A percentile compares a stretch with the other conserved stretches of the same genome.
These are phyloP conservation scores for Mus spicilegus DNA, from an alignment of 2,113 vertebrate genomes.

Conservation along the genomic window DNA sequence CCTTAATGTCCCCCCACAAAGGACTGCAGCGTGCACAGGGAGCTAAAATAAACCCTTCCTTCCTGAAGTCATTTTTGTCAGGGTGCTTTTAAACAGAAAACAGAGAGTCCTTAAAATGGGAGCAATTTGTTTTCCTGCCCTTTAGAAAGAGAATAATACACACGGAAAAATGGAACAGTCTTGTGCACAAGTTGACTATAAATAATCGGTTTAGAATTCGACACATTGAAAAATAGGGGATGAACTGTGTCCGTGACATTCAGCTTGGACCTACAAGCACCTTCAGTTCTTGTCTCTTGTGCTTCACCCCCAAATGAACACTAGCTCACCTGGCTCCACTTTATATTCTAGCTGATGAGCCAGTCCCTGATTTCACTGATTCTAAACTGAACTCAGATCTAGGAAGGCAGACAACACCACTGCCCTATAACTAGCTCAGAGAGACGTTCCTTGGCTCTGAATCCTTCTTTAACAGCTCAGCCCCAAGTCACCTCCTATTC, in stretches of 20 bases:
- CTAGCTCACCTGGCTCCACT: not conserved
- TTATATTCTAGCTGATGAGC: not conserved
- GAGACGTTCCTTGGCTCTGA: not conserved
- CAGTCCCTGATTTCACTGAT: not conserved
- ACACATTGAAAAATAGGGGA: not conserved
- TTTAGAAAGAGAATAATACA: not conserved
- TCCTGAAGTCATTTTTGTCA: not conserved
- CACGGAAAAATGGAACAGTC: not conserved
- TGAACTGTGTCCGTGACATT: not conserved
- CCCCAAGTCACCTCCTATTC: not conserved
- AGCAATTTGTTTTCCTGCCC: not conserved
- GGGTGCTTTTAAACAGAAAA: not conserved
- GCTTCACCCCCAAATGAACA: not conserved
- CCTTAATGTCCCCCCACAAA: not conserved
- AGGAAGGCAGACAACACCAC: not conserved
- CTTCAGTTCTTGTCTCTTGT: not conserved
- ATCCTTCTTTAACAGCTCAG: not conserved
- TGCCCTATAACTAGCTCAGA: not conserved
- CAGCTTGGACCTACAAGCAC: not conserved
- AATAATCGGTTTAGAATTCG: not conserved
- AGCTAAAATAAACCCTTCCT: not conserved
- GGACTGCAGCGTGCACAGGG: too few species aligned
- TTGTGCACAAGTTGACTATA: not conserved
- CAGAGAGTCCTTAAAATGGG: not conserved
- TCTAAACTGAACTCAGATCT: not conserved